Evolutionary conservation across 2,113 vertebrate genomes (phyloP).

Genomic region (Blennius ocellaris): DNA sequence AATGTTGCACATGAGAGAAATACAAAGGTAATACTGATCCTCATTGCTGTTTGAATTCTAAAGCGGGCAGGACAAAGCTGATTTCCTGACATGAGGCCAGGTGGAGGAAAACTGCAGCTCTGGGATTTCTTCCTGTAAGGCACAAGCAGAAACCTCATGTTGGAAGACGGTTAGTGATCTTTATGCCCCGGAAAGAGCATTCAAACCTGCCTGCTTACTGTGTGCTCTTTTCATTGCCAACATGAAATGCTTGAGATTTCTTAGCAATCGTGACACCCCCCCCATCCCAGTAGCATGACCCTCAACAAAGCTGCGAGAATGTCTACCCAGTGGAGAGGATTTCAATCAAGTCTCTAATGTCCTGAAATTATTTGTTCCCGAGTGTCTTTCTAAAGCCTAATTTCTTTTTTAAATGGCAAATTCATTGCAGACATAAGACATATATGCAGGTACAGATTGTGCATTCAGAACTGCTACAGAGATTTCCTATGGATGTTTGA

Average conservation of each 20-base stretch:
- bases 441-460: neutral
- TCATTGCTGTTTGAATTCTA: too few species aligned
- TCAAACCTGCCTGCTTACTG: neutral
- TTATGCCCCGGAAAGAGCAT: constrained; percentile 8
- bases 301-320: neutral
- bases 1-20: too few species aligned
- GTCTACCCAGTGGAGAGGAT: constrained; percentile 1
- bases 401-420: neutral
- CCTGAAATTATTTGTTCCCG: neutral
- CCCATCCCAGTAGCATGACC: neutral
- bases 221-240: neutral
- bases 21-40: too few species aligned
- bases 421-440: neutral
- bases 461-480: too few species aligned
- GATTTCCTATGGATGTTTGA: neutral
- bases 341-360: constrained; percentile 15
- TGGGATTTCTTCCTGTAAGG: constrained; percentile 18
- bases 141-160: constrained; percentile 7
- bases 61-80: too few species aligned
- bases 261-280: neutral
- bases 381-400: constrained; percentile 14
- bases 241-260: constrained; percentile 15
- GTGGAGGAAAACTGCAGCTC: neutral
- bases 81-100: neutral
- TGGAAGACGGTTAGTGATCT: constrained; percentile 32